Percentiles rank a stretch among this genome's conserved stretches.
These are phyloP conservation scores for Osmerus eperlanus DNA, from an alignment of 2,113 vertebrate genomes.

Conservation along the genomic window DNA sequence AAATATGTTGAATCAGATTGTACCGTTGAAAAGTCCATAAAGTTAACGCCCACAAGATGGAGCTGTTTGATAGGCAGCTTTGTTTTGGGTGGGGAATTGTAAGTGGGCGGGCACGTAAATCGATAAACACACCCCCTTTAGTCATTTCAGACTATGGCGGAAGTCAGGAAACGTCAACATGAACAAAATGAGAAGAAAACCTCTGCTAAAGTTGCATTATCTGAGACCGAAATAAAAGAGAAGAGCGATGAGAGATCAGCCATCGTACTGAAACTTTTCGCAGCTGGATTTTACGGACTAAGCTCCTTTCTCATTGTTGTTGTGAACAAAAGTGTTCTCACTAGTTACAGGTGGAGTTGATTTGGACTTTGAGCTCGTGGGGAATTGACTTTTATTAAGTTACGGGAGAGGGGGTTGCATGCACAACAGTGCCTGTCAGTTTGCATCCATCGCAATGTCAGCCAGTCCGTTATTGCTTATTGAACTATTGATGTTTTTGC, in stretches of 20 bases:
- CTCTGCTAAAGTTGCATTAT: constrained; percentile 40
- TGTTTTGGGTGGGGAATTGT: no score
- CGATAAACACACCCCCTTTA: no score
- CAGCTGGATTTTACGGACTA: constrained; percentile 83
- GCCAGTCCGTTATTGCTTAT: no score
- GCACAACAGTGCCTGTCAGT: no score
- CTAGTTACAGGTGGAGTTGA: constrained; percentile 77
- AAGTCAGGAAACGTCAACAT: constrained; percentile 61
- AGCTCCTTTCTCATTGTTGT: constrained; percentile 90
- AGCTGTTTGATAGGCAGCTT: background rate
- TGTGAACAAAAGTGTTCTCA: constrained; percentile 91
- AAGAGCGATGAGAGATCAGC: constrained; percentile 51
- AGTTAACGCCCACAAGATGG: constrained; percentile 4
- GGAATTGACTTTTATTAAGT: no score
- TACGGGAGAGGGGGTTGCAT: no score
- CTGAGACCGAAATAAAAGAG: constrained; percentile 48
- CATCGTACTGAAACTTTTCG: constrained; percentile 70
- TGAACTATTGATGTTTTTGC: constrained; percentile 27
- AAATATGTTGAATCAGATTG: background rate
- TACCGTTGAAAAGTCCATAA: no score
- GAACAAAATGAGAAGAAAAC: constrained; percentile 58
- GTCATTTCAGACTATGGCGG: constrained; percentile 63
- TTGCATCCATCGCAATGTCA: no score
- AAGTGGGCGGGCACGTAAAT: no score
- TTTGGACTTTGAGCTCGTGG: constrained; percentile 24